Base-by-base conservation (phyloP, 2,888 invertebrate species). In the Caenorhabditis sp. region DNA sequence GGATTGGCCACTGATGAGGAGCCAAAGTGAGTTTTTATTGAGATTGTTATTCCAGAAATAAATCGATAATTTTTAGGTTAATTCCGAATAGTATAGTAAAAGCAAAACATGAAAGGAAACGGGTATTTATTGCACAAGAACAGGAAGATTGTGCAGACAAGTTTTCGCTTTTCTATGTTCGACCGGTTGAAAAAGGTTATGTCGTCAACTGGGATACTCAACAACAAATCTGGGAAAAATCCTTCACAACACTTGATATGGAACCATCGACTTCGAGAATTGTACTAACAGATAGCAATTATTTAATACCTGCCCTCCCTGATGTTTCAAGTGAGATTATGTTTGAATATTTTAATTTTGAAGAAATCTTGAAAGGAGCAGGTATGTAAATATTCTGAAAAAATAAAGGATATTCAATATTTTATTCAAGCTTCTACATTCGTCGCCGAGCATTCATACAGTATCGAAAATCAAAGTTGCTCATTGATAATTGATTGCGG, bases 51-150 rank as follows among this genome's bases (percentile, higher is more conserved):
- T 61, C 1, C 4, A 7, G 31, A 7, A 31, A 31, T 7, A 56
- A 20, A 20, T 54, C 56, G 5, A 27, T 5, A 63, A 23, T 21
- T 31, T 31, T 31, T 10, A 87, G 85, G 26, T 31, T 93, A 20
- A 91, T 95, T 61, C 95, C 97, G 0, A 99, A 99, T 89, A 95
- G 94, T 86, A 94, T 99, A 31, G 95, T 95, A 92, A 99, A 99
- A 91, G 96, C 96, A 0, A 97, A 97, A 89, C 95, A 94, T 62
- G 97, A 99, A 89, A 90, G 95, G 63, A 92, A 96, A 12, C 91
- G 97, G 54, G 93, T 95, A 0, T 99, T 97, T 88, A 92, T 99
- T 66, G 97, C 93, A 0, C 92, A 93, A 84, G 97, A 99, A 90
- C 93, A 99, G 20, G 94, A 97, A 73, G 97, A 97, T 82, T 97